phyloP scores from a whole-genome alignment of 1,140 invertebrate species.

The Zophobas morio region DNA sequence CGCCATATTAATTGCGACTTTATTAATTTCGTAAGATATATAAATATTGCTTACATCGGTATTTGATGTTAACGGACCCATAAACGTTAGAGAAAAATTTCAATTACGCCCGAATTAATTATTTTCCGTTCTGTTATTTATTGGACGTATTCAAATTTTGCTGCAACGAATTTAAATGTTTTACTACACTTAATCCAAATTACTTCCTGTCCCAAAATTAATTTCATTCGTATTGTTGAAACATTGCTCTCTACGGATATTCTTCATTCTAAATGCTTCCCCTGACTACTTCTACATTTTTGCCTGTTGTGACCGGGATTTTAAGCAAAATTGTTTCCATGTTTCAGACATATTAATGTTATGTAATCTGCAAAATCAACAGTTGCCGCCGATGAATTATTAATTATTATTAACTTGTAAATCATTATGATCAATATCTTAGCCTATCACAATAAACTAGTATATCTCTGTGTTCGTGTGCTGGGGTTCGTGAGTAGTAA shows the following conservation, averaged over 20 bases:
- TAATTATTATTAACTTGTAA: too few species aligned
- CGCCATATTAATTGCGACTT: conserved; percentile 36
- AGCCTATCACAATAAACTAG: too few species aligned
- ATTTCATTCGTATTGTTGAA: conserved; percentile 39
- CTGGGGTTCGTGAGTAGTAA: too few species aligned
- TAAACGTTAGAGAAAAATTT: conserved; percentile 35
- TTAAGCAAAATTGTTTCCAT: too few species aligned
- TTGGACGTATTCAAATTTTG: conserved; percentile 33
- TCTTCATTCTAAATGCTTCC: conserved; percentile 6
- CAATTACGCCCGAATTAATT: conserved; percentile 34
- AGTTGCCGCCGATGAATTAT: too few species aligned
- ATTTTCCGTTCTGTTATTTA: conserved; percentile 39
- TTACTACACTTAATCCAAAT: conserved; percentile 37
- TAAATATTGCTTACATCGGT: conserved; percentile 24
- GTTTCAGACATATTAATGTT: too few species aligned
- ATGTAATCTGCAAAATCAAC: too few species aligned
- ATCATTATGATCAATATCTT: too few species aligned
- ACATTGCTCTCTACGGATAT: conserved; percentile 20
- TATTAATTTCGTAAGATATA: conserved; percentile 36
- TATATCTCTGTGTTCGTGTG: too few species aligned
- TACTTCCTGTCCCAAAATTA: conserved; percentile 36
- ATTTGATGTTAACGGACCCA: neutral
- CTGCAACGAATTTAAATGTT: conserved; percentile 39
- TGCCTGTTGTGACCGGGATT: too few species aligned
- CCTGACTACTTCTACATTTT: neutral